phyloP scores from a whole-genome alignment of 2,797 vertebrate genomes.

The Falco rusticolus region DNA sequence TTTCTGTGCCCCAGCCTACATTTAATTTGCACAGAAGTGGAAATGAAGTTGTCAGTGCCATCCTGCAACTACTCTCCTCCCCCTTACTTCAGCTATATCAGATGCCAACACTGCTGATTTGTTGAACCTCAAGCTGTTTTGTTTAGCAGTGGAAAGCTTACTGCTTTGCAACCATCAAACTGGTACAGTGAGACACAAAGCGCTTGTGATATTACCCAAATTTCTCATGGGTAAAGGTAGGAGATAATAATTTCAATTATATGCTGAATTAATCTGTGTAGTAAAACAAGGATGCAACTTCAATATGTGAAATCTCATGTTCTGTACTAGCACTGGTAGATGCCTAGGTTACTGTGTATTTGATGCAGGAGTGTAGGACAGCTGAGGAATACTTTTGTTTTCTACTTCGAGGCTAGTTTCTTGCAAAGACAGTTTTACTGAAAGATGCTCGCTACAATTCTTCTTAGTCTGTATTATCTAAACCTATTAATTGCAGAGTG shows the following conservation, averaged over 20 bases:
- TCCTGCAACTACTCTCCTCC: constrained; percentile 19
- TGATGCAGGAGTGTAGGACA: background rate
- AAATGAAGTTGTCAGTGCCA: constrained; percentile 40
- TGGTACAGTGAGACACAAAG: background rate
- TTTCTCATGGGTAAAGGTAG: constrained; percentile 35
- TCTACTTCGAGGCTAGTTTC: background rate
- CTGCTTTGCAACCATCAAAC: background rate
- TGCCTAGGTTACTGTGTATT: background rate
- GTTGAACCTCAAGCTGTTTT: constrained; percentile 46
- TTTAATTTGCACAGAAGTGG: constrained; percentile 41
- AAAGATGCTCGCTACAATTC: background rate
- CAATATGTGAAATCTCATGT: background rate
- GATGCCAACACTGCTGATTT: constrained; percentile 39
- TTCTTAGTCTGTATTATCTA: background rate
- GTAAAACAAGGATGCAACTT: background rate
- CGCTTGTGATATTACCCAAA: background rate
- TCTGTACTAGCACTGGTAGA: background rate
- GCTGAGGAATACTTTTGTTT: background rate
- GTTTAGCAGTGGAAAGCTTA: constrained; percentile 12
- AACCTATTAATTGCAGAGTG: background rate
- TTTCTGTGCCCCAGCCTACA: constrained; percentile 29
- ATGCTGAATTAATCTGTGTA: background rate
- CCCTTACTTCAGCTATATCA: constrained; percentile 34
- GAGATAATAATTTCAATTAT: background rate
- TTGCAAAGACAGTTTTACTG: background rate